Evolutionary conservation across 1,140 invertebrate species (phyloP).

Genomic region (Pygmarrhopalites habei): DNA sequence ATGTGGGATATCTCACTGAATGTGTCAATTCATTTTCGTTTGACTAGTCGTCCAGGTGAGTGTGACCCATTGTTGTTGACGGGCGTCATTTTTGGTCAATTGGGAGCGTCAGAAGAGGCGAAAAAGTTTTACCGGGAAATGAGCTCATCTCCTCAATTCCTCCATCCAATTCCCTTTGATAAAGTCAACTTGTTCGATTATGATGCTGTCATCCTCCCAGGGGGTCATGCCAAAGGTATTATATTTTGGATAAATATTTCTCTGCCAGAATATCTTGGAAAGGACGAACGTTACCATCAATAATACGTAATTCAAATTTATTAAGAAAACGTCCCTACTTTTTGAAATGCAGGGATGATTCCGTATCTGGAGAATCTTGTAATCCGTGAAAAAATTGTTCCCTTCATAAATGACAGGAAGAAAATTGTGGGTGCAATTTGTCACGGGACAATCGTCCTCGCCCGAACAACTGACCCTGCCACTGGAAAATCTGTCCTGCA

Average conservation of each 20-base stretch:
- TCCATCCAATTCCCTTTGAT: slow-evolving; percentile 22
- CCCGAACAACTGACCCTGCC: slow-evolving; percentile 24
- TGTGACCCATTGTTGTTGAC: slow-evolving; percentile 31
- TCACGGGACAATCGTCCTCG: slow-evolving; percentile 31
- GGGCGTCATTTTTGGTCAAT: slow-evolving; percentile 33
- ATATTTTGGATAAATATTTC: background rate
- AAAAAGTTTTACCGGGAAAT: slow-evolving; percentile 30
- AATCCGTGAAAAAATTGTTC: slow-evolving; percentile 27
- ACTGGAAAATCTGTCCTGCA: slow-evolving; percentile 36
- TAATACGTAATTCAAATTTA: no score
- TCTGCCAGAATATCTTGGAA: background rate
- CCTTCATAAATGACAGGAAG: slow-evolving; percentile 21
- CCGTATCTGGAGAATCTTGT: slow-evolving; percentile 28
- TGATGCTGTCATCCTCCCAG: slow-evolving; percentile 32
- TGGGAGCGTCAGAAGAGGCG: slow-evolving; percentile 28
- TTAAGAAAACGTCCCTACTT: no score
- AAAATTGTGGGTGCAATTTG: slow-evolving; percentile 35
- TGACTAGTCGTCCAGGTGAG: slow-evolving; percentile 17
- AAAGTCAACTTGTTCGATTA: slow-evolving; percentile 25
- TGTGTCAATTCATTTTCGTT: no score
- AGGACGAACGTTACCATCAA: background rate
- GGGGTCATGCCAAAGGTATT: slow-evolving; percentile 36
- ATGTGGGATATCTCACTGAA: no score
- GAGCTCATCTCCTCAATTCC: slow-evolving; percentile 18
- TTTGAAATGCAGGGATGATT: slow-evolving; percentile 25